These are phyloP conservation scores for Anomalospiza imberbis DNA, from an alignment of 2,797 vertebrate species.

Conservation along the genomic window DNA sequence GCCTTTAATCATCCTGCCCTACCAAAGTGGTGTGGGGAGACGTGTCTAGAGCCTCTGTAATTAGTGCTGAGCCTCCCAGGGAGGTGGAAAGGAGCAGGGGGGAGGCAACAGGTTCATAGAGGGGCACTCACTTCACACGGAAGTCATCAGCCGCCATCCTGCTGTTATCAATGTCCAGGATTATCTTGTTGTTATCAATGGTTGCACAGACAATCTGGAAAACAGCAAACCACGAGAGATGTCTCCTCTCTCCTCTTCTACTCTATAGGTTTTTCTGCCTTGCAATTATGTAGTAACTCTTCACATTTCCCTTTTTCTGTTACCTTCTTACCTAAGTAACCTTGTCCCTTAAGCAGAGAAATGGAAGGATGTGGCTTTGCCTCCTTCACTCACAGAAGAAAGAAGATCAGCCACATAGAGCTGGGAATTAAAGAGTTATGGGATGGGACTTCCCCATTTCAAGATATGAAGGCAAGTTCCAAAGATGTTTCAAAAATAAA, in stretches of 20 bases:
- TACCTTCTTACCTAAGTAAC: neutral
- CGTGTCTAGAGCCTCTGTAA: neutral
- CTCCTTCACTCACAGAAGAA: neutral
- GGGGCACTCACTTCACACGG: slow-evolving; percentile 84
- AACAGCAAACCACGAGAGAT: neutral
- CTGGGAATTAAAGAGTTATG: neutral
- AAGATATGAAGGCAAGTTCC: neutral
- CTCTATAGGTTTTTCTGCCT: neutral
- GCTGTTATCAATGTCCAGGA: slow-evolving; percentile 88
- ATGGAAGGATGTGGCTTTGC: neutral
- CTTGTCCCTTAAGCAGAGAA: neutral
- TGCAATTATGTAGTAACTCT: neutral
- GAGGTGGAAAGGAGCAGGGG: neutral
- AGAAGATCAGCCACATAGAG: neutral
- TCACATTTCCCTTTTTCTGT: neutral
- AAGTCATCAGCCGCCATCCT: slow-evolving; percentile 93
- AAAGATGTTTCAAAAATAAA: neutral
- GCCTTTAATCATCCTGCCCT: neutral
- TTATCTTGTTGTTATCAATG: slow-evolving; percentile 82
- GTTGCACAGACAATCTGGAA: slow-evolving; percentile 85
- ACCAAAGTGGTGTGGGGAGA: neutral
- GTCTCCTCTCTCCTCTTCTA: neutral
- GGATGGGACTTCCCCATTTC: neutral
- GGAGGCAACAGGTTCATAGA: neutral
- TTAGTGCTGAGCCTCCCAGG: neutral